Base-by-base conservation (phyloP, 2,888 invertebrate genomes). In the Pollenia angustigena region DNA sequence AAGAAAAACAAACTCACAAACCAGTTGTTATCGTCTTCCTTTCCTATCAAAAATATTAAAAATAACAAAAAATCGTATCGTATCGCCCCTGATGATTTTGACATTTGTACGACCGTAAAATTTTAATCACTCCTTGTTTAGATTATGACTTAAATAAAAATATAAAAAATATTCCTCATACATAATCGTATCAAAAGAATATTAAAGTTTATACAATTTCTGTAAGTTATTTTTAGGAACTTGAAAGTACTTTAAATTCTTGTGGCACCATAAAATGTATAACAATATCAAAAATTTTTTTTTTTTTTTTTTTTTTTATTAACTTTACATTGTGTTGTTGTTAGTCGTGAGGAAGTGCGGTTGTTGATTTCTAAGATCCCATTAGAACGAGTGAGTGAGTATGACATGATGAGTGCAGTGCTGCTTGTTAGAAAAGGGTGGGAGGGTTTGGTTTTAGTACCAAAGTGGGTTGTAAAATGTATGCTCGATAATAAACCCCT, bases 101-200 rank as follows among this genome's bases (percentile, higher is more conserved):
- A 88, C 88, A 86, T 85, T 88, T 85, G 85, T 85, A 88, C 76
- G 88, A 89, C 88, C 89, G 89, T 88, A 88, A 88, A 89, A 88
- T 87, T 86, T 87, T 89, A 89, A 89, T 88, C 89, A 87, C 89
- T 85, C 78, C 88, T 71, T 83, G 85, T 85, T 87, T 82, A 79
- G 84, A 85, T 79, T 81, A 81, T 85, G 69, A 74, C 74, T 71
- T n/a, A 40, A 71, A 69, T 69, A 62, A 44, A 66, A 56, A 44
- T 42, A 68, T 48, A 7, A 40, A 71, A 58, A 42, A 62, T 69
- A 44, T n/a, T 75, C 48, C 10, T 52, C n/a, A 68, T 68, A 80
- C n/a, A 68, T 68, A 80, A 76, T 52, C 76, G 46, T 23, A 54
- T 62, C 62, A 64, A 66, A 83, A 54, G 46, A 46, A 52, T 69